Evolutionary conservation across 2,888 invertebrate genomes (phyloP), one percentile per base, ranked within the genome.

Genomic region (Aphodius sticticus): DNA sequence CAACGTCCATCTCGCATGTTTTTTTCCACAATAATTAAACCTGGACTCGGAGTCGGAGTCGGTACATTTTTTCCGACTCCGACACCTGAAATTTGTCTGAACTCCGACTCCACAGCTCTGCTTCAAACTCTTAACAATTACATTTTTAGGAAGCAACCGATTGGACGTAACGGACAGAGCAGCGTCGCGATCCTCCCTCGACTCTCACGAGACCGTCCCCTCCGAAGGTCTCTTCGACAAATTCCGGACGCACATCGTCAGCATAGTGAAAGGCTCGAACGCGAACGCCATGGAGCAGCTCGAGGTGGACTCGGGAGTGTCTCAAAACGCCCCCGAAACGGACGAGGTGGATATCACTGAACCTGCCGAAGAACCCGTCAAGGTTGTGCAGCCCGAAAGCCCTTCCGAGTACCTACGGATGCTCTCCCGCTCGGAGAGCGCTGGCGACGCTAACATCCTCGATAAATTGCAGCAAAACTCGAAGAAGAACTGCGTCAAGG

Each of bases 401-500:
- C 93, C 92, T 38, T 92, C 93, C 12, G 93, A 93, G 84, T 86
- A 87, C 77, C 88, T 92, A 16, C 89, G 92, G 4, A 90, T 93
- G 75, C 87, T 93, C 37, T 92, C 93, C 0, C 90, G 93, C 82
- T 94, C 94, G 0, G 94, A 95, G 85, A 95, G 95, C 86, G 96
- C 94, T 0, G 94, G 94, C n/a, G 96, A 96, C 87, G 94, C 94
- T 6, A 93, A 95, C 85, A 93, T 96, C 69, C 89, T 95, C 53
- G 94, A 94, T 84, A 95, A 94, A 85, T 87, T 94, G 74, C 93
- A 93, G 86, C 91, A 92, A 77, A 86, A 84, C 75, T 86, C 84
- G 71, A 77, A 92, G 90, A 91, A 91, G 5, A 87, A 90, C 53
- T 92, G 92, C 87, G 91, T 92, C 6, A 87, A 92, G 77, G 89